Evolutionary conservation across 1,140 invertebrate genomes (phyloP).

Genomic region (Drosophila varians): DNA sequence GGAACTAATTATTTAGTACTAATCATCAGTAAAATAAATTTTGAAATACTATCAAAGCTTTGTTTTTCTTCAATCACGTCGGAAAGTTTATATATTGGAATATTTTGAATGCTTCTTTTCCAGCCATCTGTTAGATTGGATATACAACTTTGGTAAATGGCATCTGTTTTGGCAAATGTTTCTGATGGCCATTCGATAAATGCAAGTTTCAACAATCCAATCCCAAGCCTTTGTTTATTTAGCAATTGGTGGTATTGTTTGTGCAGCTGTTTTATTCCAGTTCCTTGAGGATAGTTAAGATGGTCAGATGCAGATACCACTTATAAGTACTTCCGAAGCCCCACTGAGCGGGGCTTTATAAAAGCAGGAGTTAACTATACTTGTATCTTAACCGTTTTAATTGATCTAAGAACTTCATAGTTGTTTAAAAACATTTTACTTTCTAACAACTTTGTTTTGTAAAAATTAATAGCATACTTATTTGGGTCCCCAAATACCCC

Average conservation of each 20-base stretch:
- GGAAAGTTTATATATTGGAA: not conserved
- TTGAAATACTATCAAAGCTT: slow-evolving; percentile 55
- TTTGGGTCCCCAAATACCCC: slow-evolving; percentile 3
- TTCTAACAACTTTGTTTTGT: not conserved
- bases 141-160: slow-evolving; percentile 33
- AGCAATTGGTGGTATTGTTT: slow-evolving; percentile 28
- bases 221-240: slow-evolving; percentile 34
- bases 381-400: too few species aligned
- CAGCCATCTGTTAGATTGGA: slow-evolving; percentile 14
- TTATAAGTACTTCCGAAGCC: not conserved
- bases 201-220: slow-evolving; percentile 57
- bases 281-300: slow-evolving; percentile 23
- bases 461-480: slow-evolving; percentile 48
- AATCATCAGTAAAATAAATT: slow-evolving; percentile 77
- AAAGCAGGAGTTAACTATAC: too few species aligned
- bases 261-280: slow-evolving; percentile 53
- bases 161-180: slow-evolving; percentile 68
- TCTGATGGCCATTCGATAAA: slow-evolving; percentile 31
- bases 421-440: too few species aligned
- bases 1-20: slow-evolving; percentile 72
- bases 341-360: not conserved
- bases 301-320: slow-evolving; percentile 6
- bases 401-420: too few species aligned
- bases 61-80: not conserved
- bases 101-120: slow-evolving; percentile 1